Conservation (phyloP, 2,113 vertebrate species). For the Collichthys lucidus region DNA sequence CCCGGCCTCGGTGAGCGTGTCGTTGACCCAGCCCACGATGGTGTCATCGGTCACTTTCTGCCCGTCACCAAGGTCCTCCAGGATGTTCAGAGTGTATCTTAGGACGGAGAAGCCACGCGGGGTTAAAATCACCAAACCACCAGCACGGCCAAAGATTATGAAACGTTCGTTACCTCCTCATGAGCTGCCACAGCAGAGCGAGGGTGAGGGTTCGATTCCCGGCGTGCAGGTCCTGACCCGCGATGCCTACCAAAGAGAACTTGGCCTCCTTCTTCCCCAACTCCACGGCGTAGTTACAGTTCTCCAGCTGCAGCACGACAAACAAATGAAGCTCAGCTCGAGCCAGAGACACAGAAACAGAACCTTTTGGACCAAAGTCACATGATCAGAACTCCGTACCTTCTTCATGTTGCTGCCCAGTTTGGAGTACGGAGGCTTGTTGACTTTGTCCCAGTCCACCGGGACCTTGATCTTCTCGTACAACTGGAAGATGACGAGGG, state of each 20-base stretch:
- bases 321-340: not conserved
- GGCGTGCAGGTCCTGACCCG: slow-evolving; percentile 94
- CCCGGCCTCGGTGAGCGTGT: slow-evolving; percentile 83
- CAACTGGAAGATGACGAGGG: slow-evolving; percentile 95
- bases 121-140: not conserved
- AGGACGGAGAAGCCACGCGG: not conserved
- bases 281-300: slow-evolving; percentile 96
- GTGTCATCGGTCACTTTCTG: slow-evolving; percentile 95
- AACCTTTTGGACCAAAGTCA: too few relatives aligned
- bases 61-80: slow-evolving; percentile 94
- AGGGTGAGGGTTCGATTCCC: slow-evolving; percentile 92
- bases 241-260: slow-evolving; percentile 96
- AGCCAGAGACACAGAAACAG: too few relatives aligned
- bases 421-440: slow-evolving; percentile 95
- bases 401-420: slow-evolving; percentile 98
- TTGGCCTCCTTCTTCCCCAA: slow-evolving; percentile 95
- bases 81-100: slow-evolving; percentile 96
- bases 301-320: slow-evolving; percentile 88
- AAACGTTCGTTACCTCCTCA: slow-evolving; percentile 89
- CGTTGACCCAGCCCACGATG: slow-evolving; percentile 93
- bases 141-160: too few relatives aligned
- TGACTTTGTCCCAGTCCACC: slow-evolving; percentile 94
- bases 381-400: slow-evolving; percentile 76
- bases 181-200: slow-evolving; percentile 95
- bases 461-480: slow-evolving; percentile 98